These are phyloP conservation scores for Cataglyphis rosenhaueri DNA, from an alignment of 2,888 invertebrate species.

Conservation along the genomic window DNA sequence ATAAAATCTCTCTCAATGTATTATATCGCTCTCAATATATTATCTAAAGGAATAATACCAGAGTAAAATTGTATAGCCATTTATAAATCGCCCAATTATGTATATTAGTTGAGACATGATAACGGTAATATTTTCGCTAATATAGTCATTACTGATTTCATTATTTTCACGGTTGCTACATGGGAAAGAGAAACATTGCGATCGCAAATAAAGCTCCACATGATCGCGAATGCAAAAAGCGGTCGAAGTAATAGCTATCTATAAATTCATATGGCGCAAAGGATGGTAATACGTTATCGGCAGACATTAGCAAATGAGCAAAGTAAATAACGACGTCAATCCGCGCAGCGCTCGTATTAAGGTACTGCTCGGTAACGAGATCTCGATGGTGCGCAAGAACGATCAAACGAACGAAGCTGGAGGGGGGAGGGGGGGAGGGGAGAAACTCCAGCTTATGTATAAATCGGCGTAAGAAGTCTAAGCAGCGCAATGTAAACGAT, in stretches of 20 bases:
- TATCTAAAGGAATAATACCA: neutral
- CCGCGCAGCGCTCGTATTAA: conserved; percentile 26
- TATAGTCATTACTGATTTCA: conserved; percentile 11
- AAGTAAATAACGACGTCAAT: conserved; percentile 53
- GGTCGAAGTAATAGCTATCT: conserved; percentile 28
- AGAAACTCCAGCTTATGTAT: conserved; percentile 31
- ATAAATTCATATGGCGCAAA: conserved; percentile 43
- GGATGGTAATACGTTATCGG: conserved; percentile 44
- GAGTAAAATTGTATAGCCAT: neutral
- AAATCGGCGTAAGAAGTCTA: conserved; percentile 69
- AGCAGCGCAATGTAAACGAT: conserved; percentile 74
- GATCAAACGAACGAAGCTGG: conserved; percentile 23
- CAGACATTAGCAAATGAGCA: conserved; percentile 50
- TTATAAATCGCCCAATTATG: neutral
- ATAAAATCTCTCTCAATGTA: neutral
- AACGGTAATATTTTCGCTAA: conserved; percentile 1
- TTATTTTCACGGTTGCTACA: neutral
- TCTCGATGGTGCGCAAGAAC: conserved; percentile 27
- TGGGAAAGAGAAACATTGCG: neutral
- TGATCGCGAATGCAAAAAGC: conserved; percentile 22
- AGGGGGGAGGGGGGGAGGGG: neutral
- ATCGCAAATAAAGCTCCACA: conserved; percentile 21
- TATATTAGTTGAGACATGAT: neutral
- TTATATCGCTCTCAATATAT: neutral
- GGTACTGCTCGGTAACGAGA: conserved; percentile 41